Base-by-base conservation (phyloP, 2,113 vertebrate genomes). In the Platanista minor region DNA sequence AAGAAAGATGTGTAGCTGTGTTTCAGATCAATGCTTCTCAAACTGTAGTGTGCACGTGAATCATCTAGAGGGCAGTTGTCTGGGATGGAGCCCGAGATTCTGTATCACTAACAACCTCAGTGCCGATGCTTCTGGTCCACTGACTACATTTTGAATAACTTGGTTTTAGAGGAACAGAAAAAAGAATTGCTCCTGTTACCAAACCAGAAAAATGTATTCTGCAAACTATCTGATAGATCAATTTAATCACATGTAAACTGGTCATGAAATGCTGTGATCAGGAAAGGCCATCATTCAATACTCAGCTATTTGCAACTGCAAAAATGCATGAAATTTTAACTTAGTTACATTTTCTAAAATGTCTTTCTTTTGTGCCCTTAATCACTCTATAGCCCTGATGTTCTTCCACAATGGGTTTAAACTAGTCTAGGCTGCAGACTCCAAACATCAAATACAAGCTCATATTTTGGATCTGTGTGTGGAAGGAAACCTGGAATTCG, bases 401-500 rank as follows among this genome's bases (percentile, higher is more conserved):
- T 69, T 92, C 71, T 91, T 72, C 92, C 15, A 46, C 52, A 83
- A 64, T 18, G 71, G 84, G 82, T 95, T 94, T 91, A 91, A 92
- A 91, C 62, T 36, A 89, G 72, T 54, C 23, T 90, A 82, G 36
- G 64, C 49, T 61, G 57, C 18, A 80, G 91, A 93, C 57, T 78
- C 88, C 27, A 67, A 82, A 91, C 67, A 66, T 62, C 46, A 82
- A 88, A 78, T 72, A 83, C 41, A 69, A 91, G 49, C 85, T 90
- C 43, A 0, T 61, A 88, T 93, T 97, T 89, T 87, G n/a, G 15
- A 52, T 92, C 66, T 91, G 31, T 72, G 57, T 93, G 91, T 95
- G 84, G 82, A 59, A 91, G 86, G 41, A 96, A 96, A 87, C 81
- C 75, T 85, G 74, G 71, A 94, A 83, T 88, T 59, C 78, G 36